Percentiles rank a stretch among this genome's conserved stretches.
These are phyloP conservation scores for Dreissena polymorpha DNA, from an alignment of 1,140 invertebrate genomes.

Conservation along the genomic window DNA sequence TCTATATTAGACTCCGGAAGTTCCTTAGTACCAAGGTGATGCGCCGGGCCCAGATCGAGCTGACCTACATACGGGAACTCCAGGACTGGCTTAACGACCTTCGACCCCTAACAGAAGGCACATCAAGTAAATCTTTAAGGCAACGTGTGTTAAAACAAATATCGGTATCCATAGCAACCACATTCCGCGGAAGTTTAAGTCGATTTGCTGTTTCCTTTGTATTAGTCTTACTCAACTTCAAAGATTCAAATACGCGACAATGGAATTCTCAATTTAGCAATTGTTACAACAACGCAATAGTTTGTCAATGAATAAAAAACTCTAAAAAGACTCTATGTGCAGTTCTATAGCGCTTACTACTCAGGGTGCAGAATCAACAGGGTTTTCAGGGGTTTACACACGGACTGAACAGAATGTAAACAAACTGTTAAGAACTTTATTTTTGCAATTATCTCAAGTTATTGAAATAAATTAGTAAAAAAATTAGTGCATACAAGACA, in stretches of 20 bases:
- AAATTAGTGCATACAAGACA: too few species aligned
- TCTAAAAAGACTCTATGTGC: too few species aligned
- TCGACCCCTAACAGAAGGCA: neutral
- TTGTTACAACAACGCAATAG: too few species aligned
- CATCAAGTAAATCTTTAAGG: neutral
- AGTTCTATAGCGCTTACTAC: too few species aligned
- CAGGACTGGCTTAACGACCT: constrained; percentile 34
- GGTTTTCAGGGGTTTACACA: too few species aligned
- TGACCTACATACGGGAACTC: constrained; percentile 33
- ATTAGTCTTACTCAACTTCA: neutral
- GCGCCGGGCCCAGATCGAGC: constrained; percentile 38
- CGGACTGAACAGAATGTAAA: too few species aligned
- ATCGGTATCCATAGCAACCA: neutral
- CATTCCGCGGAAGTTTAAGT: neutral
- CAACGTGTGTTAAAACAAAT: neutral
- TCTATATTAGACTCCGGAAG: constrained; percentile 13
- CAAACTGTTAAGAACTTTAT: too few species aligned
- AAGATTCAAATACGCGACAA: neutral
- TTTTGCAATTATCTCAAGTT: too few species aligned
- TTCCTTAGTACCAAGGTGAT: constrained; percentile 27
- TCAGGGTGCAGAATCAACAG: too few species aligned
- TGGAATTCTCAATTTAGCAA: too few species aligned
- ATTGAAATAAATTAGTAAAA: too few species aligned
- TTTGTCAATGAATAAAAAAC: too few species aligned
- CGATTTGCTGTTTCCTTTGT: neutral